Evolutionary conservation across 53 echinoderm and acorn worm genomes (phyloP).

Genomic region (Astropecten irregularis): DNA sequence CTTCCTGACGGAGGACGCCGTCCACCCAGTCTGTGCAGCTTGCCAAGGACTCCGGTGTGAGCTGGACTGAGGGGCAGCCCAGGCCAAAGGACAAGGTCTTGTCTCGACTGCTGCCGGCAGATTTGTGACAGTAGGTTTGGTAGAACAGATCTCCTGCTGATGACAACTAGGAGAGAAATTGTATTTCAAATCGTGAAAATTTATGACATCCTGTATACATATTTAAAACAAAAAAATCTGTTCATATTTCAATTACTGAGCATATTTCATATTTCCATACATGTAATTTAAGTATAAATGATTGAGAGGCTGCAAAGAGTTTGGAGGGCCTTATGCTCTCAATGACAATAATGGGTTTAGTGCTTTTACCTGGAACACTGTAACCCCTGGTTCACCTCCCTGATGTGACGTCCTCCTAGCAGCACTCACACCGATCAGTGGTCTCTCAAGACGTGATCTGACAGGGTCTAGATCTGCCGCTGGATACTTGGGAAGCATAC

Average conservation of each 20-base stretch:
- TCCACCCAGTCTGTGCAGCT: constrained; percentile 53
- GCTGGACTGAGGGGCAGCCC: constrained; percentile 1
- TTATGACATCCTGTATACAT: too few relatives aligned
- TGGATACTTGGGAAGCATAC: constrained; percentile 16
- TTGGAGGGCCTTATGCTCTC: too few relatives aligned
- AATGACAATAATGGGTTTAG: too few relatives aligned
- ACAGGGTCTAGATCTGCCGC: constrained; percentile 5
- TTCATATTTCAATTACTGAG: too few relatives aligned
- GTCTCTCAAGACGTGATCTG: constrained; percentile 30
- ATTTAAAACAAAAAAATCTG: too few relatives aligned
- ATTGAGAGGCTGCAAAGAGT: too few relatives aligned
- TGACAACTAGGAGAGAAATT: constrained; percentile 24
- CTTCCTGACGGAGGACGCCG: constrained; percentile 1
- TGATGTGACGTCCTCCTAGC: neutral
- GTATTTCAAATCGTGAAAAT: too few relatives aligned
- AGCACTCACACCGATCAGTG: constrained; percentile 49
- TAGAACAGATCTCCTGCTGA: constrained; percentile 59
- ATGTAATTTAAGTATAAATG: too few relatives aligned
- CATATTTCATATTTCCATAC: too few relatives aligned
- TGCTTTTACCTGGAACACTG: constrained; percentile 64
- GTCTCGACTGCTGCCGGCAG: neutral
- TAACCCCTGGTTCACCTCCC: constrained; percentile 22
- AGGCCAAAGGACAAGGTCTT: constrained; percentile 44
- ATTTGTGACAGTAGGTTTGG: constrained; percentile 30
- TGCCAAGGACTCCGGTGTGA: constrained; percentile 16